phyloP scores from a whole-genome alignment of 1,140 invertebrate genomes.

The Venturia canescens region DNA sequence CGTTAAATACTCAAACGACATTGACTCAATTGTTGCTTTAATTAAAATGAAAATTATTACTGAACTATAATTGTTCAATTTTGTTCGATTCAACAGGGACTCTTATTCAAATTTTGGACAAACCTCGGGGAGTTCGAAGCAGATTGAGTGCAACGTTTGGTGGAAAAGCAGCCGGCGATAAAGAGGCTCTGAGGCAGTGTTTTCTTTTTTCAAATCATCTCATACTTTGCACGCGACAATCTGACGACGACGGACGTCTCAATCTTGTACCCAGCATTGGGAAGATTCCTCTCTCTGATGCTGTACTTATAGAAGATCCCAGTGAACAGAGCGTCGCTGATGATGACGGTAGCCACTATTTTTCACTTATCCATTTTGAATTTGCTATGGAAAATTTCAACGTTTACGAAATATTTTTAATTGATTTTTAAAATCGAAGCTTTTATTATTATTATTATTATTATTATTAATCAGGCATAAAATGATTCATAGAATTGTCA shows the following conservation, averaged over 20 bases:
- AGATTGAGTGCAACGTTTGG: slow-evolving; percentile 80
- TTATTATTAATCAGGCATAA: too few relatives aligned
- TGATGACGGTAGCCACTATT: slow-evolving; percentile 79
- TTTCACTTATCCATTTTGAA: slow-evolving; percentile 55
- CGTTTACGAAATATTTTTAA: not conserved
- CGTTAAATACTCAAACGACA: too few relatives aligned
- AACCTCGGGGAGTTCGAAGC: slow-evolving; percentile 79
- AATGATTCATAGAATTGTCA: slow-evolving; percentile 75
- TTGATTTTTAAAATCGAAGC: not conserved
- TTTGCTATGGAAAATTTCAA: slow-evolving; percentile 54
- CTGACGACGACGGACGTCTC: slow-evolving; percentile 83
- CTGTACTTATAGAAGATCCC: slow-evolving; percentile 90
- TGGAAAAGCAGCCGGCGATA: slow-evolving; percentile 78
- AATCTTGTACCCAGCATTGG: slow-evolving; percentile 90
- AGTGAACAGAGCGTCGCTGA: slow-evolving; percentile 79
- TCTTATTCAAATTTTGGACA: slow-evolving; percentile 84
- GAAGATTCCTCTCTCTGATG: slow-evolving; percentile 90
- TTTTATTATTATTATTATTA: slow-evolving; percentile 11
- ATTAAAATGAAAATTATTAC: not conserved
- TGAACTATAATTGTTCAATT: slow-evolving; percentile 46
- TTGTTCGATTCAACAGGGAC: slow-evolving; percentile 78
- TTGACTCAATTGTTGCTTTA: too few relatives aligned
- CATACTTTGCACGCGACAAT: slow-evolving; percentile 85
- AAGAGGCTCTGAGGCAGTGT: slow-evolving; percentile 87
- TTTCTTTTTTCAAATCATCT: slow-evolving; percentile 94